phyloP scores from a whole-genome alignment of 2,888 invertebrate genomes.

The Eilema griseolum region DNA sequence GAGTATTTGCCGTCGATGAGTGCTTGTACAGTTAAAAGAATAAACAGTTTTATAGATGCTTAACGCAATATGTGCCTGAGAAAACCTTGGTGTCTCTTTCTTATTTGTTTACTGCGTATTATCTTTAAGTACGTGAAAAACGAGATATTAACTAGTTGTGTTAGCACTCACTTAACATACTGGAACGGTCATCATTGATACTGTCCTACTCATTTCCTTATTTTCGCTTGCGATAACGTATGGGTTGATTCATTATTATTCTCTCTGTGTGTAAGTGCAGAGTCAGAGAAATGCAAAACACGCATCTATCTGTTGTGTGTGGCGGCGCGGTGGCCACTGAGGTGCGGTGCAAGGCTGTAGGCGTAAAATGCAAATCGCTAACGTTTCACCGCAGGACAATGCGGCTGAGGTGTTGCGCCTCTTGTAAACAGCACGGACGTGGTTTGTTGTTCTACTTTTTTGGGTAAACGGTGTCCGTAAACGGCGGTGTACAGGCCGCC shows the following conservation, averaged over 20 bases:
- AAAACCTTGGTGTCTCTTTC: slow-evolving; percentile 61
- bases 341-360: slow-evolving; percentile 61
- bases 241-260: slow-evolving; percentile 44
- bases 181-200: slow-evolving; percentile 50
- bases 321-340: slow-evolving; percentile 40
- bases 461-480: slow-evolving; percentile 83
- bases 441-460: slow-evolving; percentile 85
- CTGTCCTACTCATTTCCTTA: slow-evolving; percentile 45
- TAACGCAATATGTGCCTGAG: slow-evolving; percentile 1
- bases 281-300: slow-evolving; percentile 70
- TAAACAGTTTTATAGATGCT: slow-evolving; percentile 64
- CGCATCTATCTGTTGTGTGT: slow-evolving; percentile 39
- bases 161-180: slow-evolving; percentile 57
- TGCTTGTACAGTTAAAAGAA: slow-evolving; percentile 68
- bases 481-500: slow-evolving; percentile 80
- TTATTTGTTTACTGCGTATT: slow-evolving; percentile 62
- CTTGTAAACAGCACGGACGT: slow-evolving; percentile 82
- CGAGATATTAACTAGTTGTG: slow-evolving; percentile 56
- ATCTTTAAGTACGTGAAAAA: slow-evolving; percentile 60
- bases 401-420: slow-evolving; percentile 78
- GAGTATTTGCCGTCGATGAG: slow-evolving; percentile 44
- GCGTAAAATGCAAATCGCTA: slow-evolving; percentile 81
- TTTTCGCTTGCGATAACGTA: slow-evolving; percentile 34
- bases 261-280: slow-evolving; percentile 44
- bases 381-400: slow-evolving; percentile 83